These are phyloP conservation scores for Euzophera pinguis DNA, from an alignment of 2,888 invertebrate species.

Conservation along the genomic window DNA sequence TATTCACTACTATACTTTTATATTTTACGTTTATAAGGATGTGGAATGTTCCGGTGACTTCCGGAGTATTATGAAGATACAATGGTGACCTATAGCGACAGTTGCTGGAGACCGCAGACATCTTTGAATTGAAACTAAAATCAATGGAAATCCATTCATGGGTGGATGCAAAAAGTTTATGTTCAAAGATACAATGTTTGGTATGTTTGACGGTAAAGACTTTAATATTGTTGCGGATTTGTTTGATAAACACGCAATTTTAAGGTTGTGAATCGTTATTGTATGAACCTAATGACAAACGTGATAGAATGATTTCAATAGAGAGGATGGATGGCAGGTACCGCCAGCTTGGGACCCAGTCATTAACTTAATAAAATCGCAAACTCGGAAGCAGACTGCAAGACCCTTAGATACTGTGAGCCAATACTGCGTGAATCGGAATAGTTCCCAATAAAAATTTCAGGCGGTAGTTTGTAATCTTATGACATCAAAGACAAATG, in stretches of 20 bases:
- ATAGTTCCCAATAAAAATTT: too few relatives aligned
- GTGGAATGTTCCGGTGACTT: slow-evolving; percentile 48
- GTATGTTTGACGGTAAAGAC: background rate
- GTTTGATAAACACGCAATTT: background rate
- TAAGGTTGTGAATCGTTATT: background rate
- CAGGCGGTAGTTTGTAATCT: too few relatives aligned
- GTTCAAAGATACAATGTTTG: slow-evolving; percentile 6
- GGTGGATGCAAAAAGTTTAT: slow-evolving; percentile 4
- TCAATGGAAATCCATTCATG: slow-evolving; percentile 7
- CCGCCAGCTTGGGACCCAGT: too few relatives aligned
- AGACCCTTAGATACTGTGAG: too few relatives aligned
- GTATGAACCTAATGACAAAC: background rate
- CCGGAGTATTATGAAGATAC: slow-evolving; percentile 53
- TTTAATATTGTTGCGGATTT: background rate
- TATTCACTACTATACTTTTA: slow-evolving; percentile 67
- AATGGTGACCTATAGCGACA: slow-evolving; percentile 31
- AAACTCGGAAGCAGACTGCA: too few relatives aligned
- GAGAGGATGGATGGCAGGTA: too few relatives aligned
- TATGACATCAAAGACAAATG: too few relatives aligned
- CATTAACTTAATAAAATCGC: too few relatives aligned
- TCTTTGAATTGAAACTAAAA: slow-evolving; percentile 18
- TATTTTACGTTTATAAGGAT: slow-evolving; percentile 50
- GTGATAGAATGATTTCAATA: too few relatives aligned
- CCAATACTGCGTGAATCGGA: too few relatives aligned
- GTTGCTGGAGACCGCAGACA: slow-evolving; percentile 55